Evolutionary conservation across 2,888 invertebrate genomes (phyloP), one percentile per base, ranked within the genome.

Genomic region (Exephanes ischioxanthus): DNA sequence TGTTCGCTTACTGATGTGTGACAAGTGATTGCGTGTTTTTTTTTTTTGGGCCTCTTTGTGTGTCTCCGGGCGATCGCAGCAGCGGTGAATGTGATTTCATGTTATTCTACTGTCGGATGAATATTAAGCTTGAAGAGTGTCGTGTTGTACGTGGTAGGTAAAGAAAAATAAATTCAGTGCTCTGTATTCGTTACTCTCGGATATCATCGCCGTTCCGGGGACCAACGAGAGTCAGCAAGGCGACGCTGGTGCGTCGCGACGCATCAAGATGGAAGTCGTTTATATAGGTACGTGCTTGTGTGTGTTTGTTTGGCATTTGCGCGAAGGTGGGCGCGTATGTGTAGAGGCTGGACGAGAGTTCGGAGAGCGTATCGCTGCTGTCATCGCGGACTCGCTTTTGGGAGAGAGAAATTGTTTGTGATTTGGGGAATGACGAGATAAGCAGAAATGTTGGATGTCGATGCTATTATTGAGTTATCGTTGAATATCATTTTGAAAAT

Each of bases 211-310:
- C 55, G 19, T 2, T 14, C 53, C 51, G 55, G 55, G 61, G 26
- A 58, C 16, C 14, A 5, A 63, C 30, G 61, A 33, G 41, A 61
- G 61, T 63, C 30, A n/a, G 30, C 33, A 33, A 30, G 85, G 76
- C 89, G 85, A 86, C 83, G 87, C 87, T 84, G 86, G 81, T 87
- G 89, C 87, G 87, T 86, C 86, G 79, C 82, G 86, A 80, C 87
- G 89, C 87, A 90, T 88, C 92, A 93, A 92, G 91, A 93, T 93
- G 93, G 93, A 93, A 92, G 93, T 93, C 92, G 92, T 93, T 90
- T 93, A 93, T 89, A 93, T 93, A 91, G 93, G 93, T 93, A 90
- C 80, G 92, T 92, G 63, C 45, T 1, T 72, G 83, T 71, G 70
- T 78, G 58, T 33, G 16, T 53, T n/a, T 61, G 22, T 68, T 68